phyloP scores from a whole-genome alignment of 2,888 invertebrate species.

The Thera obeliscata region DNA sequence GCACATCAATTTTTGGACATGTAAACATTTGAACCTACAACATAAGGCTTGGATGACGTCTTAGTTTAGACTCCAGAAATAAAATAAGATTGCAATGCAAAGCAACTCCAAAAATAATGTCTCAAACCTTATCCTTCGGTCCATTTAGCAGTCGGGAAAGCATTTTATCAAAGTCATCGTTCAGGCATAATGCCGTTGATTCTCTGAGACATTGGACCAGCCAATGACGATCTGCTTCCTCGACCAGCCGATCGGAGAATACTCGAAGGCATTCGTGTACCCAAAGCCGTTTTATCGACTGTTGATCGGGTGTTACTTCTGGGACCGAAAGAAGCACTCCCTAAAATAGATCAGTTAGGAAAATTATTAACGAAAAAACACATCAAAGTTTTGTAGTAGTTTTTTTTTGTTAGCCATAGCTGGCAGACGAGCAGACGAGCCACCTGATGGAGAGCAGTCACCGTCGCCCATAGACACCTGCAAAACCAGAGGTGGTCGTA shows the following conservation, averaged over 20 bases:
- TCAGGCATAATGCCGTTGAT: constrained; percentile 85
- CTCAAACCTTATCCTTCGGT: constrained; percentile 55
- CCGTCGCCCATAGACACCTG: too few relatives aligned
- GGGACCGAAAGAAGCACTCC: constrained; percentile 96
- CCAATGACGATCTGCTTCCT: constrained; percentile 93
- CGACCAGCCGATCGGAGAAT: constrained; percentile 95
- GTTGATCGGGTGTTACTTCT: constrained; percentile 93
- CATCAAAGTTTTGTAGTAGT: too few relatives aligned
- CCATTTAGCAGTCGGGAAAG: constrained; percentile 85
- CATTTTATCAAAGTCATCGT: constrained; percentile 88
- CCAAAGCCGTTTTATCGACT: constrained; percentile 96
- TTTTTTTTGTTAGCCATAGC: too few relatives aligned
- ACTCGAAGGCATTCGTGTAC: constrained; percentile 96
- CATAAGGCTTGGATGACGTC: too few relatives aligned
- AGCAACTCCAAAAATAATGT: neutral
- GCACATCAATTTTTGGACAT: too few relatives aligned
- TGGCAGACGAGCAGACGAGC: too few relatives aligned
- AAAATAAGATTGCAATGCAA: too few relatives aligned
- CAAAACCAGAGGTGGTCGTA: too few relatives aligned
- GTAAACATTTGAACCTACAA: too few relatives aligned
- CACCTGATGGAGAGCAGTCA: too few relatives aligned
- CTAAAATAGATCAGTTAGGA: constrained; percentile 65
- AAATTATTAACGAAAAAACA: neutral
- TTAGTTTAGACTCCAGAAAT: too few relatives aligned
- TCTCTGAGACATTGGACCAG: constrained; percentile 88